These are phyloP conservation scores for Serilophus lunatus DNA, from an alignment of 2,113 vertebrate species.

Conservation along the genomic window DNA sequence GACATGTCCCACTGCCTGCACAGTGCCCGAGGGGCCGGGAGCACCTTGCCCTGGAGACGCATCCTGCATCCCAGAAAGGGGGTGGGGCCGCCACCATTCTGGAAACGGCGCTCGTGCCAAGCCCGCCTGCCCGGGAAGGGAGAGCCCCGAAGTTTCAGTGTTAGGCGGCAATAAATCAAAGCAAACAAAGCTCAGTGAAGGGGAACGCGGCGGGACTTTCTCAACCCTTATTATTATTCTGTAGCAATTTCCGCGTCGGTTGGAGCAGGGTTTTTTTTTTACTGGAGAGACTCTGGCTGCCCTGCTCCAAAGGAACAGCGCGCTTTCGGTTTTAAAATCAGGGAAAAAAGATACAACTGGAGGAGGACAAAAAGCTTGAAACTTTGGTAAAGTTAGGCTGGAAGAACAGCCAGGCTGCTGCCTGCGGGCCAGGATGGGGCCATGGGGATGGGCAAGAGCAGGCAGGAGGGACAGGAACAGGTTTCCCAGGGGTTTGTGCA, in stretches of 20 bases:
- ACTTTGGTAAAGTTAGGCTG: not conserved
- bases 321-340: not conserved
- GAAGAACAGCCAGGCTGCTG: not conserved
- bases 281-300: not conserved
- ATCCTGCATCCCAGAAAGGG: not conserved
- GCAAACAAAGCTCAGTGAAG: not conserved
- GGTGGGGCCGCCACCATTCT: rapidly evolving
- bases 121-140: not conserved
- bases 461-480: not conserved
- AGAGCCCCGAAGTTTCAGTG: not conserved
- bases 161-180: not conserved
- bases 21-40: rapidly evolving
- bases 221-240: not conserved
- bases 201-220: not conserved
- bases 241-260: not conserved
- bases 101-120: not conserved
- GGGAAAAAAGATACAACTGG: not conserved
- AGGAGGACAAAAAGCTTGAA: not conserved
- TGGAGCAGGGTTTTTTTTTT: not conserved
- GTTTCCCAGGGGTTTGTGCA: not conserved
- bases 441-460: not conserved
- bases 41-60: not conserved
- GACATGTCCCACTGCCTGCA: rapidly evolving
- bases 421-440: not conserved
- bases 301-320: rapidly evolving